Conservation (phyloP, 2,113 vertebrate species). For the Tragelaphus imberbis region DNA sequence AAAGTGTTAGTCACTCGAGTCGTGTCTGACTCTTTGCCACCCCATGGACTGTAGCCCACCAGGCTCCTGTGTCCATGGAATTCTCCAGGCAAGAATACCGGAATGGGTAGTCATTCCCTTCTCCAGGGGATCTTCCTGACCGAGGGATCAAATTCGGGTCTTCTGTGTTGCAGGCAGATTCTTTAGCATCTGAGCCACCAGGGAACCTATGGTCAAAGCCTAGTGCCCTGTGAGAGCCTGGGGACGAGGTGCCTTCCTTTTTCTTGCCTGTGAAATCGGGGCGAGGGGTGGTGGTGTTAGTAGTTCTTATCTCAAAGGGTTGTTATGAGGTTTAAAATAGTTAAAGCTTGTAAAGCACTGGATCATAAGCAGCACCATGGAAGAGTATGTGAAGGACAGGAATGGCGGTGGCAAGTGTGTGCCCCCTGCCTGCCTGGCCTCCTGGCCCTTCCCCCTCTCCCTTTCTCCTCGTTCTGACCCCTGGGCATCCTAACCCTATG, state of each 20-base stretch:
- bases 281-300: not conserved
- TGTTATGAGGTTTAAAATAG: not conserved
- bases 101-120: not conserved
- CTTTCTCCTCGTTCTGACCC: not conserved
- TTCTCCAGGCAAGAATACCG: not conserved
- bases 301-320: not conserved
- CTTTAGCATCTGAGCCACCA: not conserved
- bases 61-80: not conserved
- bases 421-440: not conserved
- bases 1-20: not conserved
- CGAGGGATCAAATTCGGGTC: not conserved
- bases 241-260: not conserved
- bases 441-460: not conserved
- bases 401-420: rapidly evolving
- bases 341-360: not conserved
- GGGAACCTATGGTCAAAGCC: not conserved
- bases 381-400: too few species aligned
- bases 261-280: not conserved
- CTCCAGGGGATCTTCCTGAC: not conserved
- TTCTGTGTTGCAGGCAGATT: not conserved
- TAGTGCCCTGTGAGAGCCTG: not conserved
- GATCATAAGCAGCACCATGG: rapidly evolving
- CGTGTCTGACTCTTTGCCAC: not conserved
- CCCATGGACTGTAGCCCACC: not conserved
- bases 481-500: not conserved